Conservation (phyloP, 2,888 invertebrate species). For the Leptothorax acervorum region DNA sequence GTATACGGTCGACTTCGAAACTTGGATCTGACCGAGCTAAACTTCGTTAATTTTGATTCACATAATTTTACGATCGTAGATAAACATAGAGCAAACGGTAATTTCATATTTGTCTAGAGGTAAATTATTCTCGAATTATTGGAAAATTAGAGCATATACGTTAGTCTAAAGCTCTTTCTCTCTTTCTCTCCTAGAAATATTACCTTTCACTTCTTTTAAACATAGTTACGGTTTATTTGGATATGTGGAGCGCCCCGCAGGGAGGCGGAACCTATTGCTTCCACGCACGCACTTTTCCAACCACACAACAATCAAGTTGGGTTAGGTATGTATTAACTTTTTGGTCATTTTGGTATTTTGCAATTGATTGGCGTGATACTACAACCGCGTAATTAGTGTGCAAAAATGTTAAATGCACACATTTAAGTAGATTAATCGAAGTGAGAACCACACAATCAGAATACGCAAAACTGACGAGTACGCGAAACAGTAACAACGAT, state of each 20-base stretch:
- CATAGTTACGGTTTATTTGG: neutral
- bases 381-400: neutral
- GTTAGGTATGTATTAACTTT: neutral
- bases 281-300: no score
- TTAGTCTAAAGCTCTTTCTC: neutral
- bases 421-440: neutral
- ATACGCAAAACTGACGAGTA: conserved; percentile 22
- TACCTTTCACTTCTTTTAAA: neutral
- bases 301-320: no score
- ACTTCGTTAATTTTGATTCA: conserved; percentile 44
- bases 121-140: neutral
- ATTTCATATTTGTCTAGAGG: neutral
- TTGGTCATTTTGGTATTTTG: neutral
- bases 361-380: neutral
- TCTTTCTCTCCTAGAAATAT: neutral
- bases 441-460: neutral
- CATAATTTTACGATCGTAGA: conserved; percentile 4
- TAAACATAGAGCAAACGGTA: neutral
- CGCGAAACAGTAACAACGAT: conserved; percentile 50
- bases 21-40: conserved; percentile 36
- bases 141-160: neutral
- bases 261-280: no score
- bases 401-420: neutral
- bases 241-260: neutral
- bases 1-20: conserved; percentile 35